Evolutionary conservation across 1,140 invertebrate genomes (phyloP), one percentile per base, ranked within the genome.

Genomic region (Cotesia chilonis): DNA sequence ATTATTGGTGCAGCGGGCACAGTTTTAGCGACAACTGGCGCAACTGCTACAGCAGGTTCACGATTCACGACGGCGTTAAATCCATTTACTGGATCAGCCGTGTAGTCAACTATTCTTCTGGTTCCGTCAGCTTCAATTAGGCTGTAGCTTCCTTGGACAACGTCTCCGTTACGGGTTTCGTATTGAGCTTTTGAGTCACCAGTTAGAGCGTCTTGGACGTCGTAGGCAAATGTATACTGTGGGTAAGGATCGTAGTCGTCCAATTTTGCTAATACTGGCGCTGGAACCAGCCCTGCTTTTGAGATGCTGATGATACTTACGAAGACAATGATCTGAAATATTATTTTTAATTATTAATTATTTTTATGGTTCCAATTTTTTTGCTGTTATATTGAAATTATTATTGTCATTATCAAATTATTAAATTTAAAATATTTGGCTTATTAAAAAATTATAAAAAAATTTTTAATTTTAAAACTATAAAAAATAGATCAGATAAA

Each of bases 1-100:
- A 71, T 68, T 52, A 69, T 38, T 2, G 74, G 63, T 3, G 73
- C 47, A 7, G 28, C 59, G 1, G 60, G 55, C 0, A 74, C 54
- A 0, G 75, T 59, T 2, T 77, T 64, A 0, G 78, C 71, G 10
- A 68, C 65, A 70, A 85, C 72, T 52, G 77, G 78, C 37, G 72
- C 76, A 12, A 36, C 57, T 47, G 35, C 61, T 5, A 47, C 68
- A n/a, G 41, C 72, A 2, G 71, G 74, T 60, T 72, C 65, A 1
- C 71, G 12, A 38, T 57, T 66, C 2, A 72, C 71, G 35, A 72
- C 71, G 28, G 71, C 71, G 35, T 72, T 72, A 28, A 72, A 72
- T 35, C 71, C 71, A 67, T 72, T 72, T n/a, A 72, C 12, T 38
- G 71, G 64, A 67, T 72, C 71, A 28, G 71, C 71, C 35, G 71